Evolutionary conservation across 1,140 invertebrate genomes (phyloP).

Genomic region (Choristoneura fumiferana): DNA sequence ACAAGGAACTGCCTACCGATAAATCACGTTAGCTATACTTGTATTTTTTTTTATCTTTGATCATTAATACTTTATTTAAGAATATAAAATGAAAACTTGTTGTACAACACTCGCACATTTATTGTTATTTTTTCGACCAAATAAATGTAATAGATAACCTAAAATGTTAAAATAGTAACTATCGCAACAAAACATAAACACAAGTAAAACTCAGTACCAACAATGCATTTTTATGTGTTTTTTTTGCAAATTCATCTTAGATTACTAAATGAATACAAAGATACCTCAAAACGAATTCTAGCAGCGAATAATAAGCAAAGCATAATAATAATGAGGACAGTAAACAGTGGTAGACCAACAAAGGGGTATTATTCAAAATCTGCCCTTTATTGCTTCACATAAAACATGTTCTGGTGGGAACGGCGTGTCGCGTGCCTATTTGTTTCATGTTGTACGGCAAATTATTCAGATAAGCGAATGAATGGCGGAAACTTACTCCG

Average conservation of each 20-base stretch:
- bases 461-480: slow-evolving; percentile 70
- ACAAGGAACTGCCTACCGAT: slow-evolving; percentile 36
- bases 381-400: slow-evolving; percentile 60
- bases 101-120: too few relatives aligned
- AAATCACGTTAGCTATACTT: slow-evolving; percentile 54
- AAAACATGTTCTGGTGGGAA: slow-evolving; percentile 63
- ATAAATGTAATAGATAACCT: too few relatives aligned
- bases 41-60: too few relatives aligned
- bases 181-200: too few relatives aligned
- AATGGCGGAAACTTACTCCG: slow-evolving; percentile 62
- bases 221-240: too few relatives aligned
- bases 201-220: too few relatives aligned
- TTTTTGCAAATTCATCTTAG: too few relatives aligned
- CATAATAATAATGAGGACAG: slow-evolving; percentile 49
- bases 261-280: slow-evolving; percentile 15
- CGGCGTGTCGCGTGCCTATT: slow-evolving; percentile 57
- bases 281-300: slow-evolving; percentile 7
- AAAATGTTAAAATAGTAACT: too few relatives aligned
- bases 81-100: too few relatives aligned
- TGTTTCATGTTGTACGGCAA: slow-evolving; percentile 63
- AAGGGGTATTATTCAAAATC: slow-evolving; percentile 64
- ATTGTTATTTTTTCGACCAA: too few relatives aligned
- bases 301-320: slow-evolving; percentile 16
- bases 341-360: slow-evolving; percentile 44
- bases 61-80: too few relatives aligned